These are phyloP conservation scores for Caenorhabditis angaria DNA, from an alignment of 2,888 invertebrate genomes.

Conservation along the genomic window DNA sequence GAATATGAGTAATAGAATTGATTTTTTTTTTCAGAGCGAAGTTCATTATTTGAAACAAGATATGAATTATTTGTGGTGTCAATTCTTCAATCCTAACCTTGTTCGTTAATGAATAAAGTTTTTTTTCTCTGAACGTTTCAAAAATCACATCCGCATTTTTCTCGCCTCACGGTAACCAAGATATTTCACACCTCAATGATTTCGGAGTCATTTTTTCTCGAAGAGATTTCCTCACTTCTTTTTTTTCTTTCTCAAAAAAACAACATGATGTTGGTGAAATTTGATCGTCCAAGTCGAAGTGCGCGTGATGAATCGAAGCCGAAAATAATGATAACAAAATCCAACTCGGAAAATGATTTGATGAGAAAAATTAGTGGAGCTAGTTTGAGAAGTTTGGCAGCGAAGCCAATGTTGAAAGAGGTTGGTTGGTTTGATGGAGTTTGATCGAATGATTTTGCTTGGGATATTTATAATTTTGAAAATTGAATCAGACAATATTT, in stretches of 20 bases:
- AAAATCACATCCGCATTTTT: neutral
- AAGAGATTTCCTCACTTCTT: neutral
- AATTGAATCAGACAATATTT: too few species aligned
- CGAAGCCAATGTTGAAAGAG: neutral
- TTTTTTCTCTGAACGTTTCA: neutral
- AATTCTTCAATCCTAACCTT: too few species aligned
- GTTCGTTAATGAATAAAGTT: neutral
- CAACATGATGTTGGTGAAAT: neutral
- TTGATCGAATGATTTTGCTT: too few species aligned
- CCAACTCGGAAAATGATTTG: neutral
- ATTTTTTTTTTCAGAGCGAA: neutral
- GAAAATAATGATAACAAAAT: neutral
- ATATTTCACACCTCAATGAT: too few species aligned
- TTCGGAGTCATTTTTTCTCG: too few species aligned
- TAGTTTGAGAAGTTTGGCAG: neutral
- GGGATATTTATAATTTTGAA: too few species aligned
- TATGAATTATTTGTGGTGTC: too few species aligned
- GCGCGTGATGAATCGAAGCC: neutral
- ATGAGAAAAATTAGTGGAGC: neutral
- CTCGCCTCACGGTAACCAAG: too few species aligned
- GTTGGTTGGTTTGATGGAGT: too few species aligned
- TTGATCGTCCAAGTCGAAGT: neutral
- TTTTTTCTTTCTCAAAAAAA: neutral
- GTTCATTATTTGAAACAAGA: too few species aligned
- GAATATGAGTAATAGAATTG: neutral